Percentiles rank a stretch among this genome's conserved stretches.
These are phyloP conservation scores for Pantherophis alleghaniensis DNA, from an alignment of 2,797 vertebrate genomes.

Conservation along the genomic window DNA sequence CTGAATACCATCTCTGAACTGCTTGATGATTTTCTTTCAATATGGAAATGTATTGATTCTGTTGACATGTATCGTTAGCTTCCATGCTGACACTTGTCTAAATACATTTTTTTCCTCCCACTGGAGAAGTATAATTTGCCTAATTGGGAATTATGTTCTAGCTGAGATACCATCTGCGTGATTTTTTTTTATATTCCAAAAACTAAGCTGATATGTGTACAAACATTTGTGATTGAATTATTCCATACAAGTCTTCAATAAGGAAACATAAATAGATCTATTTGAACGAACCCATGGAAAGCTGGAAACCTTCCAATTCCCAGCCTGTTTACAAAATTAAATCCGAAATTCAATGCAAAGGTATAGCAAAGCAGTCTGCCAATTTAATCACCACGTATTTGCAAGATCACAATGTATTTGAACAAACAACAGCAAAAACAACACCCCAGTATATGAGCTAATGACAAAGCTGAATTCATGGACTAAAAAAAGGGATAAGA, in stretches of 20 bases:
- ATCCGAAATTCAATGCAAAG: neutral
- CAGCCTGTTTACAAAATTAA: neutral
- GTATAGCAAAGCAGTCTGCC: neutral
- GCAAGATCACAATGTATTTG: neutral
- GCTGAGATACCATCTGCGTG: neutral
- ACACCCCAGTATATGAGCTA: neutral
- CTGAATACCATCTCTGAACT: no score
- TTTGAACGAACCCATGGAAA: neutral
- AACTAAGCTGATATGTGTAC: neutral
- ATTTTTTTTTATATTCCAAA: slow-evolving; percentile 1
- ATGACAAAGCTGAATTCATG: neutral
- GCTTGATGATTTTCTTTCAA: neutral
- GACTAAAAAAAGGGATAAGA: neutral
- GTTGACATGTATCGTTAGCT: neutral
- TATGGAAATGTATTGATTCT: neutral
- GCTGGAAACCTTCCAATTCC: neutral
- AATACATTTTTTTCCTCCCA: neutral
- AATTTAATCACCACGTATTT: neutral
- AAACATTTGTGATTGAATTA: neutral
- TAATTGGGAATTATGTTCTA: neutral
- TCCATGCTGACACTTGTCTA: neutral
- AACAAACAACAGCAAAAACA: neutral
- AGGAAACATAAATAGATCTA: neutral
- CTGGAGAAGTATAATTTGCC: neutral
- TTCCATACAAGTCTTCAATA: neutral